A percentile compares a stretch with the other conserved stretches of the same genome.
Conservation (phyloP, 1,140 invertebrate genomes). For the Tyrophagus putrescentiae region DNA sequence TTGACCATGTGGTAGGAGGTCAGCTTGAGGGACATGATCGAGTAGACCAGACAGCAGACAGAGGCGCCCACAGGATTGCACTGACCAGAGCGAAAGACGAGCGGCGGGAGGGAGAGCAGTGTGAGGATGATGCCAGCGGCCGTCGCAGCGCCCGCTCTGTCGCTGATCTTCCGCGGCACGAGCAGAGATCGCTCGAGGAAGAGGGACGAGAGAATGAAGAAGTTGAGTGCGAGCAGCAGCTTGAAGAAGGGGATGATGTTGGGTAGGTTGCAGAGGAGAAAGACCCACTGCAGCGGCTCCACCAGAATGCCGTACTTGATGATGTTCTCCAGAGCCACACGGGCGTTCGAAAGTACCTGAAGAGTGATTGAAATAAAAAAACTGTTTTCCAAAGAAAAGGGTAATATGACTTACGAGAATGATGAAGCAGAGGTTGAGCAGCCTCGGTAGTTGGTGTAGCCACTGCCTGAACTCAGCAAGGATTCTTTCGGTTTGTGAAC, state of each 20-base stretch:
- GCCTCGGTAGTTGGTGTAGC: conserved; percentile 29
- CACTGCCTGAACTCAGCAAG: conserved; percentile 27
- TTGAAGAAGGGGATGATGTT: conserved; percentile 57
- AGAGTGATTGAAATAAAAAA: conserved; percentile 24
- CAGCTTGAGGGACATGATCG: conserved; percentile 80
- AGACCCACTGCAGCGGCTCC: conserved; percentile 75
- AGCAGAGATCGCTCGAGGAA: conserved; percentile 20
- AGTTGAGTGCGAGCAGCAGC: conserved; percentile 59
- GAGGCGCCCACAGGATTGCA: conserved; percentile 66
- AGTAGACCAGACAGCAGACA: conserved; percentile 66
- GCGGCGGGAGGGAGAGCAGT: conserved; percentile 9
- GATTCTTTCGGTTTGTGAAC: conserved; percentile 26
- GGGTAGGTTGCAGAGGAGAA: conserved; percentile 51
- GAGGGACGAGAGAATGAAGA: conserved; percentile 22
- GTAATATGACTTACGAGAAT: conserved; percentile 46
- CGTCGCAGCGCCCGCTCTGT: not conserved
- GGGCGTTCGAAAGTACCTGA: conserved; percentile 63
- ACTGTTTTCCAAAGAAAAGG: not conserved
- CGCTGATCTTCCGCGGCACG: not conserved
- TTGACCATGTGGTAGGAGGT: conserved; percentile 95
- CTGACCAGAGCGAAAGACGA: conserved; percentile 27
- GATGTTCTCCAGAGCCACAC: conserved; percentile 88
- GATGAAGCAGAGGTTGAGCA: conserved; percentile 67
- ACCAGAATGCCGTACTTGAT: conserved; percentile 95
- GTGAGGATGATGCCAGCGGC: conserved; percentile 14